Percentiles rank a stretch among this genome's conserved stretches.
Conservation (phyloP, 2,888 invertebrate species). For the Synanthedon vespiformis region DNA sequence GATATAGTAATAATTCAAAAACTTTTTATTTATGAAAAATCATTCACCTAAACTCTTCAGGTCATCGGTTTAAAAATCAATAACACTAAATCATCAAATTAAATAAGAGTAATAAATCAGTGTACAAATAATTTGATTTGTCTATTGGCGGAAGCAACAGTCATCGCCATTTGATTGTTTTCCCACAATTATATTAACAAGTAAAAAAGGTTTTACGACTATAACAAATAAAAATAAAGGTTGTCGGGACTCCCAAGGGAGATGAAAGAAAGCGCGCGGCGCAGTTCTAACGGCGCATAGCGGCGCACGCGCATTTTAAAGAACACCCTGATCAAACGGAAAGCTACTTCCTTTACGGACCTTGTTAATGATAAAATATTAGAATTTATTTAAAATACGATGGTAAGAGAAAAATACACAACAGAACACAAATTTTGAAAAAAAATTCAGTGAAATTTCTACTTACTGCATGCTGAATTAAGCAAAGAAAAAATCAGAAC, state of each 20-base stretch:
- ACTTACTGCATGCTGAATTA: too few relatives aligned
- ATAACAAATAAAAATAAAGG: conserved; percentile 39
- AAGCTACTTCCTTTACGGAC: conserved; percentile 40
- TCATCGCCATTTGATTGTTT: conserved; percentile 27
- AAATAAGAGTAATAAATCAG: too few relatives aligned
- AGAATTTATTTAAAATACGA: background rate
- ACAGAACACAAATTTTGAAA: background rate
- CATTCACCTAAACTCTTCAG: conserved; percentile 10
- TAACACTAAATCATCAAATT: conserved; percentile 16
- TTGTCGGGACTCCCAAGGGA: conserved; percentile 42
- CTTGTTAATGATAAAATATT: background rate
- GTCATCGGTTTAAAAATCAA: conserved; percentile 46
- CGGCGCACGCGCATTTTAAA: conserved; percentile 43
- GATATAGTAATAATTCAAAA: too few relatives aligned
- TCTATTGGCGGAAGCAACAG: conserved; percentile 21
- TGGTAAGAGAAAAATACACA: background rate
- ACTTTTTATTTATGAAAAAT: too few relatives aligned
- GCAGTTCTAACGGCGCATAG: conserved; percentile 13
- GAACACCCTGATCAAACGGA: conserved; percentile 25
- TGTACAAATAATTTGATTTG: too few relatives aligned
- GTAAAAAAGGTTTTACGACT: conserved; percentile 48
- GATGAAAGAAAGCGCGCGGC: conserved; percentile 49
- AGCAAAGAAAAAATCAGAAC: too few relatives aligned
- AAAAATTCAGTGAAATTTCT: too few relatives aligned
- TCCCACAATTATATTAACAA: conserved; percentile 59